A percentile compares a stretch with the other conserved stretches of the same genome.
These are phyloP conservation scores for Lipophrys pholis DNA, from an alignment of 2,113 vertebrate species.

Conservation along the genomic window DNA sequence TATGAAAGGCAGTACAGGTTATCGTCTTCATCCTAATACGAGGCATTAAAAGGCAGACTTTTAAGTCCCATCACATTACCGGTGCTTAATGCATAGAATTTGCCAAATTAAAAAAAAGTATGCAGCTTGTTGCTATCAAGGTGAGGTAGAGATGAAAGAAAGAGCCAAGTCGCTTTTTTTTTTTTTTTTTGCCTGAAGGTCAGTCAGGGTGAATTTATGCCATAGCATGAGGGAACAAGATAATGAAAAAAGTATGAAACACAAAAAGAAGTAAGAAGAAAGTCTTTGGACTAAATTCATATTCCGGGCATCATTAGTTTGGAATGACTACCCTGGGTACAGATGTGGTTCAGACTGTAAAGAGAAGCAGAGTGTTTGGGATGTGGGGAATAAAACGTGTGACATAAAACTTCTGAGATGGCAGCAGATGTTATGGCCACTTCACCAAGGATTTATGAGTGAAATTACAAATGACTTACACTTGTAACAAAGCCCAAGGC, in stretches of 20 bases:
- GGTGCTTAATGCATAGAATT: slow-evolving; percentile 7
- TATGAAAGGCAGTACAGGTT: slow-evolving; percentile 13
- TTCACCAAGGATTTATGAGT: slow-evolving; percentile 54
- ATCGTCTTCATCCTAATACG: slow-evolving; percentile 19
- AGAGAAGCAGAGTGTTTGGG: slow-evolving; percentile 13
- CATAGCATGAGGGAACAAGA: neutral
- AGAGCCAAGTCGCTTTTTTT: neutral
- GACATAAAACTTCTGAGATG: slow-evolving; percentile 36
- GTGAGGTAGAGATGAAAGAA: neutral
- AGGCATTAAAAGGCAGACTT: slow-evolving; percentile 2
- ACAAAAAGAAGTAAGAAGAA: slow-evolving; percentile 10
- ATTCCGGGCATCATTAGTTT: slow-evolving; percentile 66
- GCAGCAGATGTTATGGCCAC: slow-evolving; percentile 40
- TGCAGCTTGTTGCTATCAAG: slow-evolving; percentile 1
- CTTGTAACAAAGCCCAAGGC: too few species aligned
- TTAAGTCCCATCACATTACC: slow-evolving; percentile 15
- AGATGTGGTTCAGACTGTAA: slow-evolving; percentile 8
- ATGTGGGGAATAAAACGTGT: slow-evolving; percentile 14
- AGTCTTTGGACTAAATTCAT: slow-evolving; percentile 38
- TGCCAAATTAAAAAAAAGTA: slow-evolving; percentile 16
- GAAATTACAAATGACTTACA: too few species aligned
- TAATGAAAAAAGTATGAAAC: slow-evolving; percentile 9
- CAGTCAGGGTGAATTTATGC: slow-evolving; percentile 4
- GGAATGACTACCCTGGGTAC: slow-evolving; percentile 42
- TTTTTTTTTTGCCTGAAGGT: slow-evolving; percentile 25